Percentiles rank a stretch among this genome's conserved stretches.
Conservation (phyloP, 2,888 invertebrate genomes). For the Latheticus oryzae region DNA sequence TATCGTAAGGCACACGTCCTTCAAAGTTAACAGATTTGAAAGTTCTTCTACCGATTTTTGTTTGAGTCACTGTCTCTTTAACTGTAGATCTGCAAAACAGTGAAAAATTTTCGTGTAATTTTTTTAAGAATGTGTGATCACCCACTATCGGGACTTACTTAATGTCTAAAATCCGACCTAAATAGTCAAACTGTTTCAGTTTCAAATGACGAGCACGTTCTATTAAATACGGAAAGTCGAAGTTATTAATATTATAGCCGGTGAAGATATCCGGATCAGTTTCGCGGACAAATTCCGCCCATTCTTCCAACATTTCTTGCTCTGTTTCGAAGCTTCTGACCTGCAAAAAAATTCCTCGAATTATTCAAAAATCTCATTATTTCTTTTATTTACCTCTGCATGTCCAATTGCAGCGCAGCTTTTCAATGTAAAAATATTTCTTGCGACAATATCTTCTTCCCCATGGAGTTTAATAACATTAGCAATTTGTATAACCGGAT, state of each 20-base stretch:
- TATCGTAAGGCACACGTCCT: constrained; percentile 96
- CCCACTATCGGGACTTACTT: too few relatives aligned
- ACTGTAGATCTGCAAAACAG: constrained; percentile 80
- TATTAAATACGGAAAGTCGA: constrained; percentile 96
- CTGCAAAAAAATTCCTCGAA: constrained; percentile 59
- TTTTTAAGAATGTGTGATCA: too few relatives aligned
- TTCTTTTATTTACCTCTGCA: constrained; percentile 59
- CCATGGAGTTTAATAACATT: constrained; percentile 97
- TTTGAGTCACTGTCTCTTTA: constrained; percentile 89
- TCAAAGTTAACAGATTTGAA: constrained; percentile 97
- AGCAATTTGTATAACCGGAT: constrained; percentile 99
- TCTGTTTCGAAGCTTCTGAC: constrained; percentile 89
- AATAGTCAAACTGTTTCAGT: constrained; percentile 81
- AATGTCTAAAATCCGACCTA: constrained; percentile 88
- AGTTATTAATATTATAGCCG: constrained; percentile 99
- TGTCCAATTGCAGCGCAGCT: constrained; percentile 91
- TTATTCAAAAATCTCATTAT: too few relatives aligned
- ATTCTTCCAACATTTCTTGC: constrained; percentile 78
- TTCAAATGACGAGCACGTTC: constrained; percentile 93
- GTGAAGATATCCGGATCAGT: constrained; percentile 98
- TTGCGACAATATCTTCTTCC: constrained; percentile 81
- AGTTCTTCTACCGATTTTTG: constrained; percentile 96
- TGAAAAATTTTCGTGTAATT: too few relatives aligned
- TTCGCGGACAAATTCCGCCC: constrained; percentile 95
- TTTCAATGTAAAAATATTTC: constrained; percentile 95